Evolutionary conservation across 2,113 vertebrate genomes (phyloP).

Genomic region (Nannobrachium achirus): DNA sequence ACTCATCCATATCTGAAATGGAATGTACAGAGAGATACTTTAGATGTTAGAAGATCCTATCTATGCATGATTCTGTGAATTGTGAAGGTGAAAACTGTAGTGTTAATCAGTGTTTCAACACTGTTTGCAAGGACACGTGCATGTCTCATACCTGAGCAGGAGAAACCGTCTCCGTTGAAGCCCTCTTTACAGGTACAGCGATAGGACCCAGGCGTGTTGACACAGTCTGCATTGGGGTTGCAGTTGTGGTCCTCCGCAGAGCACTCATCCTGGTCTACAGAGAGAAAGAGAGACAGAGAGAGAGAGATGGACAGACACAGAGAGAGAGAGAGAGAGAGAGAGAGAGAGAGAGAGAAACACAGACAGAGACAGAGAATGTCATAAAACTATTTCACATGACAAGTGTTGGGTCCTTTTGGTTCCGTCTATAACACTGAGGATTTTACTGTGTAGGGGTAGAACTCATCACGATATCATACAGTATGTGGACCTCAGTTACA

Average conservation of each 20-base stretch:
- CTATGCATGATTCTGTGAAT: too few relatives aligned
- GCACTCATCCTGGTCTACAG: constrained; percentile 90
- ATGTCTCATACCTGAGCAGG: constrained; percentile 83
- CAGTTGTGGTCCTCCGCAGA: constrained; percentile 86
- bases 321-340: background rate
- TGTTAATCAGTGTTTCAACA: background rate
- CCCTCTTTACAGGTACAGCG: constrained; percentile 88
- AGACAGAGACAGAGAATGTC: background rate
- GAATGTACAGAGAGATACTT: background rate
- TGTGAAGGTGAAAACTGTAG: background rate
- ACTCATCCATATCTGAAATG: constrained; percentile 90
- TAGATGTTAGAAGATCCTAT: background rate
- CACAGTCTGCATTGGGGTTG: constrained; percentile 87
- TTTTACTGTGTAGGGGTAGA: too few relatives aligned
- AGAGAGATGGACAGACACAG: too few relatives aligned
- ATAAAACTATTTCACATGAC: background rate
- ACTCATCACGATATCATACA: too few relatives aligned
- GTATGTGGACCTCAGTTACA: background rate
- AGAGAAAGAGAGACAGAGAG: background rate
- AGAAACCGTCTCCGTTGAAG: constrained; percentile 89
- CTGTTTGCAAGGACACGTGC: too few relatives aligned
- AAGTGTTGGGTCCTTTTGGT: background rate
- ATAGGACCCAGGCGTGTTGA: constrained; percentile 91
- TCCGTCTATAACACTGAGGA: background rate
- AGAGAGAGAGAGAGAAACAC: background rate